Evolutionary conservation across 2,113 vertebrate genomes (phyloP).

Genomic region (Blennius ocellaris): DNA sequence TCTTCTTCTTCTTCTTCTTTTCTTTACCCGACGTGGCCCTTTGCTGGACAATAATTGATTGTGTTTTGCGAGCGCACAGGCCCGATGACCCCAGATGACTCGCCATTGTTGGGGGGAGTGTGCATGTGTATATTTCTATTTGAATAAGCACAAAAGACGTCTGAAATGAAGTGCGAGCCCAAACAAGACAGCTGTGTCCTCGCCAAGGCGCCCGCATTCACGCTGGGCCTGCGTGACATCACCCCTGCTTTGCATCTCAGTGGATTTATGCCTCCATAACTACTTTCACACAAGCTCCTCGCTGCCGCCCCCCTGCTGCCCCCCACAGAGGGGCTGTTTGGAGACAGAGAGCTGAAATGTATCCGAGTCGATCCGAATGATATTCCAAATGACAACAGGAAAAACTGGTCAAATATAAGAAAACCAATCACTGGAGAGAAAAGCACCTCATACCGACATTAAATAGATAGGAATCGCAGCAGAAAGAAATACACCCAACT

Average conservation of each 20-base stretch:
- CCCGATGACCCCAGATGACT: slow-evolving; percentile 40
- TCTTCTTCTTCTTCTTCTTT: too few relatives aligned
- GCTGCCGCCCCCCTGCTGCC: slow-evolving; percentile 6
- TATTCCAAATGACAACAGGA: neutral
- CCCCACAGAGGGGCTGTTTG: neutral
- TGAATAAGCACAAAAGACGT: slow-evolving; percentile 63
- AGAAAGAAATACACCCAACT: too few relatives aligned
- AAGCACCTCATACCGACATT: neutral
- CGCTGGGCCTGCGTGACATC: slow-evolving; percentile 68
- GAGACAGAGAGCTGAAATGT: neutral
- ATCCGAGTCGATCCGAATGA: neutral
- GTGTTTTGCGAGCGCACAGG: slow-evolving; percentile 26
- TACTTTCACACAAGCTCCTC: slow-evolving; percentile 28
- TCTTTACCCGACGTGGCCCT: too few relatives aligned
- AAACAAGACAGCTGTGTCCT: slow-evolving; percentile 75
- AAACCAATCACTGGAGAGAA: neutral
- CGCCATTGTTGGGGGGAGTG: slow-evolving; percentile 59
- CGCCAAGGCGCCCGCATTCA: slow-evolving; percentile 70
- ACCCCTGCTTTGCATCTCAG: slow-evolving; percentile 58
- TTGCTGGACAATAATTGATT: slow-evolving; percentile 10
- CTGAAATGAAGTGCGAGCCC: slow-evolving; percentile 68
- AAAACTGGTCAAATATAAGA: neutral
- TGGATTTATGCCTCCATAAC: slow-evolving; percentile 60
- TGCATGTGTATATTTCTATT: slow-evolving; percentile 64
- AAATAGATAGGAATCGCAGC: too few relatives aligned